phyloP scores from a whole-genome alignment of 2,797 vertebrate genomes.

The Mormyrops boulengeri region DNA sequence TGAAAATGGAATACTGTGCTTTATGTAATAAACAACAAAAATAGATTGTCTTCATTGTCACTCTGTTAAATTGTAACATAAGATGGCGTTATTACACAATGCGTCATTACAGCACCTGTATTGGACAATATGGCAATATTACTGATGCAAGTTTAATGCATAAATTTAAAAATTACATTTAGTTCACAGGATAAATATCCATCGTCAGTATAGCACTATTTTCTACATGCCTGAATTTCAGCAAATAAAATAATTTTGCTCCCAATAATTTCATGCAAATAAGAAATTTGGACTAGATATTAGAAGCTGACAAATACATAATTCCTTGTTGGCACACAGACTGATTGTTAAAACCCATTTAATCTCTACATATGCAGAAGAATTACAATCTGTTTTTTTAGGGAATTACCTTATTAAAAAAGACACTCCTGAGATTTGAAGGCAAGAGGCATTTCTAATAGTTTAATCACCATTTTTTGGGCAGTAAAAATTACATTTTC shows the following conservation, averaged over 20 bases:
- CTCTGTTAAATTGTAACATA: too few relatives aligned
- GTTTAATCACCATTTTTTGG: not conserved
- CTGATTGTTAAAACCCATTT: not conserved
- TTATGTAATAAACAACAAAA: not conserved
- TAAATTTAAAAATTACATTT: not conserved
- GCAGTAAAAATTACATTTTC: not conserved
- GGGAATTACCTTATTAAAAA: not conserved
- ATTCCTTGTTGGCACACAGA: not conserved
- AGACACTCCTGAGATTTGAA: not conserved
- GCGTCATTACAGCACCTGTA: not conserved
- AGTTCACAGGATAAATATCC: not conserved
- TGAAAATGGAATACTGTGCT: too few relatives aligned
- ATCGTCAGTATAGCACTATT: not conserved
- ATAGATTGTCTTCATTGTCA: not conserved
- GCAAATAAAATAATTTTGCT: not conserved
- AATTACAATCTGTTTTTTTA: not conserved
- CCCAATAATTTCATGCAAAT: not conserved
- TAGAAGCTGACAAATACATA: not conserved
- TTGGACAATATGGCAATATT: not conserved
- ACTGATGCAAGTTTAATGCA: not conserved
- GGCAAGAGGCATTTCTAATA: not conserved
- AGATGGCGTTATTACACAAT: not conserved
- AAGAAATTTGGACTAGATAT: not conserved
- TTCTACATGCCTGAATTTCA: not conserved
- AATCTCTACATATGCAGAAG: constrained; percentile 1